Percentiles rank a stretch among this genome's conserved stretches.
Conservation (phyloP, 2,113 vertebrate species). For the Sterrhoptilus dennistouni region DNA sequence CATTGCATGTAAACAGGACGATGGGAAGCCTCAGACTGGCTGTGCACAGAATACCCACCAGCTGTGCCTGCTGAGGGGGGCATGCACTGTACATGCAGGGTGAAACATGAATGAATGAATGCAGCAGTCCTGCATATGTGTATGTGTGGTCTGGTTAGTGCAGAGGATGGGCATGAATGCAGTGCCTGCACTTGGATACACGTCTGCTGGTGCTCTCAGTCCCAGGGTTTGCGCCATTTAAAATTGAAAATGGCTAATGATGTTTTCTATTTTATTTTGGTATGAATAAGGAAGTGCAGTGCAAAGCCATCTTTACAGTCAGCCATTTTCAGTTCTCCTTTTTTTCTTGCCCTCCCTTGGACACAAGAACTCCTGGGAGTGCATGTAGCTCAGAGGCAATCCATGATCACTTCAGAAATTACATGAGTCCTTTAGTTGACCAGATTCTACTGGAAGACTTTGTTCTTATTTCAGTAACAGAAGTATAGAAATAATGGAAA, state of each 20-base stretch:
- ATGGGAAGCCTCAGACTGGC: not conserved
- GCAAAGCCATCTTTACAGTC: constrained; percentile 46
- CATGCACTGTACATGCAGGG: fast-evolving
- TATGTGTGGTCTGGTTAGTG: fast-evolving
- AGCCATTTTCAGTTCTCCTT: constrained; percentile 73
- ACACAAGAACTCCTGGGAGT: not conserved
- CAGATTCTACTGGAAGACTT: constrained; percentile 47
- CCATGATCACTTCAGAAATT: not conserved
- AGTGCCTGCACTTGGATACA: not conserved
- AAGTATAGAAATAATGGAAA: not conserved
- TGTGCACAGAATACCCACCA: not conserved
- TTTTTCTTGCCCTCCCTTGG: not conserved
- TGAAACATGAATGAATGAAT: no score
- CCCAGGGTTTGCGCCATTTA: not conserved
- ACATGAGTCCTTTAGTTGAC: constrained; percentile 24
- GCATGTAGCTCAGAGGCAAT: not conserved
- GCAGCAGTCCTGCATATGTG: not conserved
- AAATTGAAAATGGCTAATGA: not conserved
- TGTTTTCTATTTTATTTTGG: constrained; percentile 43
- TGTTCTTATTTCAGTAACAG: constrained; percentile 39
- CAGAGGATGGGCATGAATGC: not conserved
- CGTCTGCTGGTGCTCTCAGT: not conserved
- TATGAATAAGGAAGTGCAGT: constrained; percentile 54
- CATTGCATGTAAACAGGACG: not conserved
- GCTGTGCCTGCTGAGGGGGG: not conserved